Base-by-base conservation (phyloP, 2,113 vertebrate species). In the Anser brachyrhynchus region DNA sequence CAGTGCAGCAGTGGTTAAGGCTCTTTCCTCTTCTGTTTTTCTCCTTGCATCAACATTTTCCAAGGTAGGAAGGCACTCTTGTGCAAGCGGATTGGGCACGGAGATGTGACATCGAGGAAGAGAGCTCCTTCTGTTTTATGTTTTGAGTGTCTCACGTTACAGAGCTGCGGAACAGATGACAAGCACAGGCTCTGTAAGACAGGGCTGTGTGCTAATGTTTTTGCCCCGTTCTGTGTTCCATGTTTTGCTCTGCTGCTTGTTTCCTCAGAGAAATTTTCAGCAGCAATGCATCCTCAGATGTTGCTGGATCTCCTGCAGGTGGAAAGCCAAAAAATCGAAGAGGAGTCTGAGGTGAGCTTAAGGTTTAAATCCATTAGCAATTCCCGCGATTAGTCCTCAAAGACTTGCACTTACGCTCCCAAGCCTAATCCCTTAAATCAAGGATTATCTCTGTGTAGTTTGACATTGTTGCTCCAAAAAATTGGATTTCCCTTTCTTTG, bases 241-340 rank as follows among this genome's bases (percentile, higher is more conserved):
- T 1, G 1, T 28, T 41, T 61, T 21, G 8, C 20, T 70, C 46
- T 52, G 22, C 85, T 49, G 39, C 22, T 44, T 41, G 19, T 52
- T 73, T 66, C 79, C 70, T 61, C 96, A 99, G 99, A 99, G 95
- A 98, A 98, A 31, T 98, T 98, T 35, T 97, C 98, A 0, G 98
- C 98, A 2, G 97, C 98, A 0, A 90, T 98, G 92, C 98, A 98
- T 78, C 99, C 98, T 2, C 98, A 98, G 79, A 97, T 97, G 3
- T 84, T 99, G 94, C 96, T 99, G 94, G 98, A 98, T 90, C 98
- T 99, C 52, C 98, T 99, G 83, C 99, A 99, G 97, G 96, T 98
- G 31, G 99, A 99, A 96, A 98, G 99, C 95, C 96, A 98, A 97
- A 99, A 98, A 92, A 98, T 98, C 0, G 99, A 99, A 91, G 98